A percentile compares a stretch with the other conserved stretches of the same genome.
These are phyloP conservation scores for Amblyraja radiata DNA, from an alignment of 2,797 vertebrate species.

Conservation along the genomic window DNA sequence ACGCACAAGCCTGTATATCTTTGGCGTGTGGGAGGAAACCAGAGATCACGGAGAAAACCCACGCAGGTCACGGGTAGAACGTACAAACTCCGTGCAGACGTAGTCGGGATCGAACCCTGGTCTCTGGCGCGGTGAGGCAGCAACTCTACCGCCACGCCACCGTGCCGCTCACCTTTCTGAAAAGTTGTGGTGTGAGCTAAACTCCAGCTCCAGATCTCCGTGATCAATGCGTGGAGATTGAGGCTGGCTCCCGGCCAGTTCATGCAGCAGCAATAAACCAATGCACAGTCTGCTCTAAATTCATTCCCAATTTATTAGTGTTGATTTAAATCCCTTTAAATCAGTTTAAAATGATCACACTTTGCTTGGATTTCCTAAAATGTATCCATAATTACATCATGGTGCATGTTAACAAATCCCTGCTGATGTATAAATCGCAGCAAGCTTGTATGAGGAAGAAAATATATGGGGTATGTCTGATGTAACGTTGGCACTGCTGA, in stretches of 20 bases:
- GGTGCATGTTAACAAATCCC: constrained; percentile 9
- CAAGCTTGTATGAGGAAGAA: neutral
- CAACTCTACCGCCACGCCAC: too few relatives aligned
- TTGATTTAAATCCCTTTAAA: constrained; percentile 15
- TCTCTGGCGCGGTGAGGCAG: too few relatives aligned
- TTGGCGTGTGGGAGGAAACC: too few relatives aligned
- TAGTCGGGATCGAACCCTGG: too few relatives aligned
- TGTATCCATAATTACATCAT: neutral
- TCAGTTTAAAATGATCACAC: constrained; percentile 10
- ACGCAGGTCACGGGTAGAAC: too few relatives aligned
- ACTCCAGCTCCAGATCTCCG: neutral
- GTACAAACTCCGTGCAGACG: too few relatives aligned
- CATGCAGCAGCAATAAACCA: neutral
- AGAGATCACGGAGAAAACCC: too few relatives aligned
- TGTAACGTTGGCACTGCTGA: neutral
- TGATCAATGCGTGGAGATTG: neutral
- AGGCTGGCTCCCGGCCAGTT: neutral
- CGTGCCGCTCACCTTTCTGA: neutral
- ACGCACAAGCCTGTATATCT: too few relatives aligned
- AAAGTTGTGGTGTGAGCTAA: neutral
- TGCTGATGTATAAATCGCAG: constrained; percentile 18
- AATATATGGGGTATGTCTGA: constrained; percentile 25
- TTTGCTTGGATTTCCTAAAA: constrained; percentile 23
- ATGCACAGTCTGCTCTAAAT: neutral
- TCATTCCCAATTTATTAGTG: constrained; percentile 12